Evolutionary conservation across 2,797 vertebrate genomes (phyloP), one percentile per base, ranked within the genome.

Genomic region (Ctenochaetus hawaiiensis): DNA sequence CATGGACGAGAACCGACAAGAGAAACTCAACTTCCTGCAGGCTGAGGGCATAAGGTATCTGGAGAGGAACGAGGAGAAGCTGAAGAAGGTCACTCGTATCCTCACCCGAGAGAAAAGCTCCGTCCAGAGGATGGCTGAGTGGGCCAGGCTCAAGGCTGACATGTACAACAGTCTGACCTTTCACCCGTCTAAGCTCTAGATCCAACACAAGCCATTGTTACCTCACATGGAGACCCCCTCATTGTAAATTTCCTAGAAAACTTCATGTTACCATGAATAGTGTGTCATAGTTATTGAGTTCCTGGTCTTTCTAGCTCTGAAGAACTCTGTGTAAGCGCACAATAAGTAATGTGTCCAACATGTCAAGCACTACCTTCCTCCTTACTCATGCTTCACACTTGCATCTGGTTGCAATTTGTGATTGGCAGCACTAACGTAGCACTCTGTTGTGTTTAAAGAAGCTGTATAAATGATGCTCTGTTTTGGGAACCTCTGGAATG

Each of bases 11-110:
- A 97, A 91, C 89, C 96, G 97, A 12, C 95, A 95, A 2, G 97
- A 99, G 92, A 98, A 97, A 67, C 95, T 99, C 44, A 95, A 84
- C 87, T 92, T 95, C 81, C 94, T 99, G 86, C 96, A 95, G 90
- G 91, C 93, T 0, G 97, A 98, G 87, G 96, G 96, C n/a, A 45
- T 93, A 65, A 94, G 86, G 7, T 99, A 99, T 80, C 95, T 99
- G 82, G 96, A 98, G 88, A 93, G 97, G 85, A 99, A 99, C 58
- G 96, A 97, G 90, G 95, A 96, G 72, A 99, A 99, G 91, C 91
- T 99, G 84, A 94, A 87, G 83, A 97, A 95, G 90, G 96, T 96
- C 41, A 95, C 96, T 54, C 84, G 90, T 87, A 95, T 96, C 85
- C 90, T 99, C 87, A 93, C 83, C 47, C 95, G 92, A 87, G 96